Conservation (phyloP, 2,888 invertebrate genomes). For the Pristionchus entomophagus region DNA sequence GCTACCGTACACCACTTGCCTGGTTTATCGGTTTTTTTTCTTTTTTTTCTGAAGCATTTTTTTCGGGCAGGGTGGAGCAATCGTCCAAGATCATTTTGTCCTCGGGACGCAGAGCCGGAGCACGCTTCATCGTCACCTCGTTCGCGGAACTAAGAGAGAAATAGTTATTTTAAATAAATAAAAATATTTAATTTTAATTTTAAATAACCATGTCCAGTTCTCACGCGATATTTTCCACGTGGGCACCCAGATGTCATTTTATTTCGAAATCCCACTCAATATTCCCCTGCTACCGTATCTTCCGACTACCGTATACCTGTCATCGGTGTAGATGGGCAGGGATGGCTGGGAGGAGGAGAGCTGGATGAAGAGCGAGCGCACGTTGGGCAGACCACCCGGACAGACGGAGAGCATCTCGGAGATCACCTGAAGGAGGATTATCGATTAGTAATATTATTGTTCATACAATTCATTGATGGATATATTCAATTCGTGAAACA, state of each 20-base stretch:
- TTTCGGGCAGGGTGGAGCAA: constrained; percentile 71
- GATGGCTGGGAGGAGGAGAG: constrained; percentile 47
- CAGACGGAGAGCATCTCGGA: constrained; percentile 56
- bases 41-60: too few relatives aligned
- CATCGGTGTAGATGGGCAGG: constrained; percentile 62
- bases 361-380: constrained; percentile 63
- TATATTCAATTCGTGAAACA: too few relatives aligned
- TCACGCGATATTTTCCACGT: neutral
- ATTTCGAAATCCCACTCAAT: neutral
- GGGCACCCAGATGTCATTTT: neutral
- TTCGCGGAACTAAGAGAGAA: constrained; percentile 14
- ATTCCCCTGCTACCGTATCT: too few relatives aligned
- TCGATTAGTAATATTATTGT: neutral
- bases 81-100: constrained; percentile 58
- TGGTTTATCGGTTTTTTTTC: too few relatives aligned
- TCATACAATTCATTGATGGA: too few relatives aligned
- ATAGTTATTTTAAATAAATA: neutral
- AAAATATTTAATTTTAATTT: neutral
- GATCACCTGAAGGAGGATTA: constrained; percentile 49
- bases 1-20: too few relatives aligned
- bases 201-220: neutral
- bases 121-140: neutral
- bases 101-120: constrained; percentile 47
- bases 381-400: constrained; percentile 70
- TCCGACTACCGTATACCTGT: too few relatives aligned